These are phyloP conservation scores for Thymelicus acteon DNA, from an alignment of 2,888 invertebrate genomes.

Conservation along the genomic window DNA sequence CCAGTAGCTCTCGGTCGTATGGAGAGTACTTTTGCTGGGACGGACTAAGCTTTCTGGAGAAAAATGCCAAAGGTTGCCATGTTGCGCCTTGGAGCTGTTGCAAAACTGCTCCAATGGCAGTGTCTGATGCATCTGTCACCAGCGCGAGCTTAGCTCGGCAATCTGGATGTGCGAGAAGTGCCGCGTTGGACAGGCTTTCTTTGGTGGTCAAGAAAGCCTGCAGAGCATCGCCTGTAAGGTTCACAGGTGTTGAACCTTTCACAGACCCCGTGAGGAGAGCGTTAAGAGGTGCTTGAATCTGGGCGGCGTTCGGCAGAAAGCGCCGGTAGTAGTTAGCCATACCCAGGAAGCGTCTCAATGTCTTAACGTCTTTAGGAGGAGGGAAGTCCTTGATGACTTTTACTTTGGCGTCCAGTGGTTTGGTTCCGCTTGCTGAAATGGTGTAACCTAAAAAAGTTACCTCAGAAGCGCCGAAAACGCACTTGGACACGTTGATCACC, in stretches of 20 bases:
- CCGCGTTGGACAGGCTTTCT: constrained; percentile 47
- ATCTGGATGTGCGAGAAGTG: constrained; percentile 50
- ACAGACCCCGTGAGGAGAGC: constrained; percentile 42
- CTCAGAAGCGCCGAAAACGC: constrained; percentile 43
- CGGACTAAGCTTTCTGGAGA: constrained; percentile 53
- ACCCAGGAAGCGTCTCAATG: constrained; percentile 43
- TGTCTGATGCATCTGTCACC: constrained; percentile 55
- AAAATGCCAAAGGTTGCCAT: constrained; percentile 60
- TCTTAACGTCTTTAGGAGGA: constrained; percentile 42
- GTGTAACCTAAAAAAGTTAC: constrained; percentile 43
- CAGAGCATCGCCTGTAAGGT: constrained; percentile 40
- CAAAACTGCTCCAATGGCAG: constrained; percentile 55
- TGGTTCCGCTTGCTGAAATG: constrained; percentile 46
- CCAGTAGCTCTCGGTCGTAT: constrained; percentile 61
- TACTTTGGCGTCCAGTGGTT: constrained; percentile 51
- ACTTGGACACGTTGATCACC: constrained; percentile 45
- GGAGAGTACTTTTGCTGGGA: constrained; percentile 54
- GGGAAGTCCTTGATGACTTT: constrained; percentile 40
- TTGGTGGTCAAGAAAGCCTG: constrained; percentile 50
- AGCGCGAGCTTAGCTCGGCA: constrained; percentile 47
- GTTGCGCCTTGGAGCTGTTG: constrained; percentile 48
- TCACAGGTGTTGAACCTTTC: constrained; percentile 49
- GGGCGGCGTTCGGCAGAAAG: constrained; percentile 37
- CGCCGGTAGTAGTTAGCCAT: constrained; percentile 39
- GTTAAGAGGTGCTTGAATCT: constrained; percentile 52